Conservation (phyloP, 2,888 invertebrate species). For the Meliscaeva auricollis region DNA sequence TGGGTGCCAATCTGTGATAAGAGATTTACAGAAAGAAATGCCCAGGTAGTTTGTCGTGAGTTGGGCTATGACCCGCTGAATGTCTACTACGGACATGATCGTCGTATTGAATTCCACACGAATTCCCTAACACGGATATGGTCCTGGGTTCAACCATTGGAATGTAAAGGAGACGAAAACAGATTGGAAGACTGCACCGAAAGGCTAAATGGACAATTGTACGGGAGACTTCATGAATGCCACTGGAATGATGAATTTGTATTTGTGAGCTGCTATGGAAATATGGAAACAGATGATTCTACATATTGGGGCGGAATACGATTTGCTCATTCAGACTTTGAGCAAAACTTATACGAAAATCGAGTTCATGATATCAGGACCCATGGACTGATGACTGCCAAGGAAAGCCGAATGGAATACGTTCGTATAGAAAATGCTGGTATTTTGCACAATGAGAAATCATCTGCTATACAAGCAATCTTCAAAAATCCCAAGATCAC, state of each 20-base stretch:
- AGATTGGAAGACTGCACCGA: constrained; percentile 93
- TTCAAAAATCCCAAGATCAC: constrained; percentile 93
- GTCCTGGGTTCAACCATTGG: constrained; percentile 97
- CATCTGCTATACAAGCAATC: constrained; percentile 95
- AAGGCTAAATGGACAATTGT: constrained; percentile 94
- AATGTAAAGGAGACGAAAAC: constrained; percentile 91
- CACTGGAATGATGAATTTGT: constrained; percentile 96
- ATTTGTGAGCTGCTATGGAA: constrained; percentile 94
- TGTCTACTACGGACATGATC: constrained; percentile 93
- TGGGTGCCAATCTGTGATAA: constrained; percentile 99
- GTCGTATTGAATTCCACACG: constrained; percentile 94
- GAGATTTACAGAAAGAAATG: constrained; percentile 97
- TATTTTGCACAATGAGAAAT: constrained; percentile 96
- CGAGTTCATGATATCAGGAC: constrained; percentile 92
- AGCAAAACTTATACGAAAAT: constrained; percentile 92
- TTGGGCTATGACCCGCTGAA: constrained; percentile 95
- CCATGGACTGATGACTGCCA: constrained; percentile 88
- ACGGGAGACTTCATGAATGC: constrained; percentile 93
- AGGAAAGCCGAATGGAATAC: constrained; percentile 91
- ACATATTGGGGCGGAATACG: constrained; percentile 98
- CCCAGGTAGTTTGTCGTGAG: constrained; percentile 97
- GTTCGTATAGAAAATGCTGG: constrained; percentile 96
- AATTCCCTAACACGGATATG: constrained; percentile 94
- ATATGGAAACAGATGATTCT: constrained; percentile 84
- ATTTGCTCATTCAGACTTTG: constrained; percentile 95